These are phyloP conservation scores for Brachyptera risi DNA, from an alignment of 2,888 invertebrate genomes.

Conservation along the genomic window DNA sequence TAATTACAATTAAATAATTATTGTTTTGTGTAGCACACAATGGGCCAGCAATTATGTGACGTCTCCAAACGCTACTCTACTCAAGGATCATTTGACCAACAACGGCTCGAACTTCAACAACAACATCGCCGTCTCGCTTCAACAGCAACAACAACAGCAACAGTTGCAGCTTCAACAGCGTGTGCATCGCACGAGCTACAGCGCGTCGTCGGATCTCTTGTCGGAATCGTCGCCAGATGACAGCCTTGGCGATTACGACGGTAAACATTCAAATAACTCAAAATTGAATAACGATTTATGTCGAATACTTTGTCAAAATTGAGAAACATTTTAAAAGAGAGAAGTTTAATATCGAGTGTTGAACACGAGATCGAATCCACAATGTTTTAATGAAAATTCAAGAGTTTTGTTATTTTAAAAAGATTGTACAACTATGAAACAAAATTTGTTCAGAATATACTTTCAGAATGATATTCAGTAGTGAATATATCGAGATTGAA, in stretches of 20 bases:
- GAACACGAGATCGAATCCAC: too few relatives aligned
- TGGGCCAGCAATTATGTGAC: constrained; percentile 33
- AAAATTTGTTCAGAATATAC: too few relatives aligned
- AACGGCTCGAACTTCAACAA: constrained; percentile 26
- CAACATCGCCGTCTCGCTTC: constrained; percentile 21
- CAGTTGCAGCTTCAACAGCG: constrained; percentile 30
- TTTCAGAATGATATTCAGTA: too few relatives aligned
- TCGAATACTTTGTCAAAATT: too few relatives aligned
- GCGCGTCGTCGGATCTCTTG: constrained; percentile 28
- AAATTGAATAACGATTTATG: too few relatives aligned
- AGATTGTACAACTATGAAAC: too few relatives aligned
- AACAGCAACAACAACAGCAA: constrained; percentile 24
- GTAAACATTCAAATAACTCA: too few relatives aligned
- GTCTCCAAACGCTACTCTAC: constrained; percentile 20
- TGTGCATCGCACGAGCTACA: constrained; percentile 26
- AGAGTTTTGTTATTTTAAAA: too few relatives aligned
- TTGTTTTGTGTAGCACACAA: constrained; percentile 31
- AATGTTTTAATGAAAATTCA: too few relatives aligned
- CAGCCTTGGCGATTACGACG: constrained; percentile 53
- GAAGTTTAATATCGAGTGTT: too few relatives aligned
- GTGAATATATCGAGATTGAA: too few relatives aligned
- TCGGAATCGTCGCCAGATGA: constrained; percentile 51
- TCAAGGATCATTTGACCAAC: constrained; percentile 24
- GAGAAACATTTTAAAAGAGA: too few relatives aligned
- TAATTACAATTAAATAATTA: not conserved